phyloP scores from a whole-genome alignment of 2,113 vertebrate genomes.

The Apodemus sylvaticus region DNA sequence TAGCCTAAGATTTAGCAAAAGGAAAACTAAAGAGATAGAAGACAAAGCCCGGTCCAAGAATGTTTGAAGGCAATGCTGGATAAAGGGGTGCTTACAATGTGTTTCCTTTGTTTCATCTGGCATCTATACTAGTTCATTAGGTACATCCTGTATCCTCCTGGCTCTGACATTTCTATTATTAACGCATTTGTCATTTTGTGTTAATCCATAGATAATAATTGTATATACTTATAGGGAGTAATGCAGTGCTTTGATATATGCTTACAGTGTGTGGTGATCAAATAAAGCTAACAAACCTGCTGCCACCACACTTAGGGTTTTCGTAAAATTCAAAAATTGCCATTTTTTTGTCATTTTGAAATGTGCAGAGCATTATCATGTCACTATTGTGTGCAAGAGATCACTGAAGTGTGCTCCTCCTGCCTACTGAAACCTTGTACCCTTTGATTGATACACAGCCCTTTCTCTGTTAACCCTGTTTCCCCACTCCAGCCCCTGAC shows the following conservation, averaged over 20 bases:
- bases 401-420: background rate
- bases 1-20: background rate
- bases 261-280: background rate
- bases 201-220: background rate
- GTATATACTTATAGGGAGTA: background rate
- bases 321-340: background rate
- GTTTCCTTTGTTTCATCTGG: background rate
- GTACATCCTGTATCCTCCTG: constrained; percentile 41
- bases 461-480: background rate
- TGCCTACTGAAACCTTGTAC: background rate
- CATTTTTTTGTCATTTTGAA: background rate
- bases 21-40: background rate
- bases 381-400: background rate
- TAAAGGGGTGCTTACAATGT: background rate
- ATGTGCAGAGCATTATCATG: background rate
- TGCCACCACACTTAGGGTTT: background rate
- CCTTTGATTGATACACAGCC: background rate
- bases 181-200: constrained; percentile 33
- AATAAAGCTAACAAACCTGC: background rate
- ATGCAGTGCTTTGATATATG: background rate
- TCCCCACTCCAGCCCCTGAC: background rate
- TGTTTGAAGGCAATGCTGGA: constrained; percentile 29
- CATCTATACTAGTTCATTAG: constrained; percentile 24
- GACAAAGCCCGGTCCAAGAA: background rate
- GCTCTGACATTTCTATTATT: constrained; percentile 44